Conservation (phyloP, 2,113 vertebrate species). For the Phyllostomus discolor region DNA sequence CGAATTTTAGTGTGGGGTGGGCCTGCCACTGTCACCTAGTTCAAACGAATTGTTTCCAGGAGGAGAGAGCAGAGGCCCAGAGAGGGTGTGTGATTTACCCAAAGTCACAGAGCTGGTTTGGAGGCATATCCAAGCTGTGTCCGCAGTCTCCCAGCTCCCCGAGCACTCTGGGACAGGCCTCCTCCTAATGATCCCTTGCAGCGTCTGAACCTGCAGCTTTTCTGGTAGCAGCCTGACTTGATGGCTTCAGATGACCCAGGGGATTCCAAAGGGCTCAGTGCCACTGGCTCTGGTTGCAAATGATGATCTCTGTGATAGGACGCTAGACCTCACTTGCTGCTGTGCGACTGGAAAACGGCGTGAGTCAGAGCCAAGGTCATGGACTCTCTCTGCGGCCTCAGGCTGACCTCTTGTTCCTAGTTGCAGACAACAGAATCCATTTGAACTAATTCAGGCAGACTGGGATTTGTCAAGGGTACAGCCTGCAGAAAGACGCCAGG, state of each 20-base stretch:
- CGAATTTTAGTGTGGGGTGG: neutral
- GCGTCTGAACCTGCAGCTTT: neutral
- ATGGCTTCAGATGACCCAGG: neutral
- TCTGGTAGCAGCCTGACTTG: neutral
- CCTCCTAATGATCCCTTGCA: neutral
- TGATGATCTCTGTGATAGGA: neutral
- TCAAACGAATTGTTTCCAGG: neutral
- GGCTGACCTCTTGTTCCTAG: neutral
- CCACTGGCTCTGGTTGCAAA: slow-evolving; percentile 7
- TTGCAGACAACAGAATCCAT: neutral
- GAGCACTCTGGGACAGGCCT: neutral
- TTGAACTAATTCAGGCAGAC: neutral
- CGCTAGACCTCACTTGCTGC: neutral
- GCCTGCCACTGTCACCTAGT: neutral
- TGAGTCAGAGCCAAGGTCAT: neutral
- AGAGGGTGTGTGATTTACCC: neutral
- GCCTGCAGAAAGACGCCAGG: neutral
- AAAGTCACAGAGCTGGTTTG: neutral
- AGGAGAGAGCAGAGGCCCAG: neutral
- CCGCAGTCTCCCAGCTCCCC: neutral
- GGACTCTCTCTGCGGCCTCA: neutral
- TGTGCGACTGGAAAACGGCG: neutral
- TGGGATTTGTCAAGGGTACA: neutral
- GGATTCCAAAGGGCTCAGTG: neutral
- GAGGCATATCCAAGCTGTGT: neutral